Base-by-base conservation (phyloP, 1,140 invertebrate species). In the Drosophila obscura region DNA sequence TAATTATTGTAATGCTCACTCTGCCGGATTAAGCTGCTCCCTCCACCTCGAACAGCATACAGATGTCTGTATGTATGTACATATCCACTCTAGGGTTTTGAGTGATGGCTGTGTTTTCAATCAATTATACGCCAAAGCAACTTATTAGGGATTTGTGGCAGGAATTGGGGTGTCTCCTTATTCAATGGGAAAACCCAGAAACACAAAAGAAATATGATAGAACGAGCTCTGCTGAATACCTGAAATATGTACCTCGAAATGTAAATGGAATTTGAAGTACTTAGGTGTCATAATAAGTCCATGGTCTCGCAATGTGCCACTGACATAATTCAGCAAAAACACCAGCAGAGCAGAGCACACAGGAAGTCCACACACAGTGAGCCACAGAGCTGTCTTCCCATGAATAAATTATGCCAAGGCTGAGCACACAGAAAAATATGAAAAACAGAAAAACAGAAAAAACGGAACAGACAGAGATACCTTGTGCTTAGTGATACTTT, bases 1-100 rank as follows among this genome's bases (percentile, higher is more conserved):
- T 84, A 84, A 85, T 87, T 87, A 78, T 77, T 81, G 49, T 60
- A 77, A 77, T 78, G 69, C 59, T 87, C 77, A 78, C 62, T 87
- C 61, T 78, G 68, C 6, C 64, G 77, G 65, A 67, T 77, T 84
- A 75, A 66, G 61, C 68, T 35, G 51, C 50, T 51, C 65, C 66
- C 61, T 55, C 41, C 24, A 45, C 13, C 41, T n/a, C 16, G 26
- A 6, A 49, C 13, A 24, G 31, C 44, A 55, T 5, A 51, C 35
- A 57, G 31, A 31, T 5, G 9, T 7, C 0, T 46, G 15, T 1
- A 1, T 19, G 19, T 16, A 19, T 19, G 6, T 26, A 11, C 22
- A 52, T 51, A 52, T 57, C 46, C 52, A 43, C 53, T 55, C 56
- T 6, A 26, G 24, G 58, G 51, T 51, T 61, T 78, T 74, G 73